Evolutionary conservation across 2,113 vertebrate genomes (phyloP).

Genomic region (Myotis yumanensis): DNA sequence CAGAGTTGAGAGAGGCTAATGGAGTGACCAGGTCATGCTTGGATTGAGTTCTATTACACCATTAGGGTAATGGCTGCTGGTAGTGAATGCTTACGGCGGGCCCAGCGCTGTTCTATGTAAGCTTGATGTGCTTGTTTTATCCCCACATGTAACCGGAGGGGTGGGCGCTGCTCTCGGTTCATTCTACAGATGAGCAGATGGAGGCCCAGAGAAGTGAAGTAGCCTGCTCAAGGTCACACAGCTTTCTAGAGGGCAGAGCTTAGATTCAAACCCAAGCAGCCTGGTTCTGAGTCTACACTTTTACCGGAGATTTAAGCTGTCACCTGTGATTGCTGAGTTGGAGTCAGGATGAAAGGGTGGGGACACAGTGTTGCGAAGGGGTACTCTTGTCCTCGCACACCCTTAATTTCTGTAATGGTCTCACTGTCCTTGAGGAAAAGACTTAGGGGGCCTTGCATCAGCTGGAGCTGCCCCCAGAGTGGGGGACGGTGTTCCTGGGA

Average conservation of each 20-base stretch:
- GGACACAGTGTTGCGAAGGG: fast-evolving
- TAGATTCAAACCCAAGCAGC: background rate
- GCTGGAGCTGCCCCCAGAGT: background rate
- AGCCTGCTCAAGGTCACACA: background rate
- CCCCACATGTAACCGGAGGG: background rate
- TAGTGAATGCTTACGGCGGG: background rate
- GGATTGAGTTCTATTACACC: conserved; percentile 2
- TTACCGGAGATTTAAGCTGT: background rate
- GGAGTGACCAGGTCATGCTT: conserved; percentile 36
- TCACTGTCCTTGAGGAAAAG: background rate
- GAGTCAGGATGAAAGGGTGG: background rate
- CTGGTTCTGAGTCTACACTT: background rate
- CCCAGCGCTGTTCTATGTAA: background rate
- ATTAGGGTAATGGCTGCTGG: background rate
- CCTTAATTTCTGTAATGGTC: background rate
- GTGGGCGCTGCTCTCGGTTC: background rate
- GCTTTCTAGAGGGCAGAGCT: background rate
- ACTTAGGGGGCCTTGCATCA: fast-evolving
- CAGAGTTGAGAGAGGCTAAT: conserved; percentile 1
- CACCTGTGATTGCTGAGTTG: background rate
- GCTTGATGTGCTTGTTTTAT: background rate
- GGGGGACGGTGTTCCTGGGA: background rate
- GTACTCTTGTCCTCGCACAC: background rate
- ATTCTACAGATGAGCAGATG: background rate
- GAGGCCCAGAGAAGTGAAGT: background rate